Evolutionary conservation across 2,797 vertebrate genomes (phyloP).

Genomic region (Pelochelys cantorii): DNA sequence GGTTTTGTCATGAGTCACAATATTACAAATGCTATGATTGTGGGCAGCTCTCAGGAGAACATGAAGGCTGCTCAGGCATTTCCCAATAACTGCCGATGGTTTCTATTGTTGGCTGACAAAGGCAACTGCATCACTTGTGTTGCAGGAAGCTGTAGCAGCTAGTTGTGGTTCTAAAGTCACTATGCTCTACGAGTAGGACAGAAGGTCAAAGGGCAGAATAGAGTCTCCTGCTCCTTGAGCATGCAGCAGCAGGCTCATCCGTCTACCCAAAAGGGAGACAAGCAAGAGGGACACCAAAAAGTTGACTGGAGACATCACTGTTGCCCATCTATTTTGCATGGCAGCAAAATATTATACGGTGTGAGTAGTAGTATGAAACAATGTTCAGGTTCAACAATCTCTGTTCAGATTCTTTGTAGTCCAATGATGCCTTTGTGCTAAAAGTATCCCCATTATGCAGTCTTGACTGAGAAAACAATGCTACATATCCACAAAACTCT

Average conservation of each 20-base stretch:
- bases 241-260: not conserved
- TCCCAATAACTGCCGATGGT: not conserved
- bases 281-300: not conserved
- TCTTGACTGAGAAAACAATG: not conserved
- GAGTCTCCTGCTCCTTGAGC: not conserved
- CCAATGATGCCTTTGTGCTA: not conserved
- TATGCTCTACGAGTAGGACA: not conserved
- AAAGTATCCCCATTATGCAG: not conserved
- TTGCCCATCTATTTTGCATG: not conserved
- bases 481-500: not conserved
- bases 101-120: not conserved
- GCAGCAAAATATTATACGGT: rapidly evolving
- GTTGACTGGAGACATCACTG: rapidly evolving
- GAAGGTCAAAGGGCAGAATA: not conserved
- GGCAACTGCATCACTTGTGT: not conserved
- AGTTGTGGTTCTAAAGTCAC: not conserved
- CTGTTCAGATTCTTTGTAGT: not conserved
- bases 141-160: slow-evolving; percentile 9
- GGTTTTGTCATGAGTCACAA: not conserved
- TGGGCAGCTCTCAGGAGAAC: not conserved
- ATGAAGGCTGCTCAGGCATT: not conserved
- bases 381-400: not conserved
- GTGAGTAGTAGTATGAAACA: not conserved
- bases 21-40: not conserved
- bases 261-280: not conserved